Percentiles rank a stretch among this genome's conserved stretches.
Conservation (phyloP, 2,888 invertebrate species). For the Megastigmus dorsalis region DNA sequence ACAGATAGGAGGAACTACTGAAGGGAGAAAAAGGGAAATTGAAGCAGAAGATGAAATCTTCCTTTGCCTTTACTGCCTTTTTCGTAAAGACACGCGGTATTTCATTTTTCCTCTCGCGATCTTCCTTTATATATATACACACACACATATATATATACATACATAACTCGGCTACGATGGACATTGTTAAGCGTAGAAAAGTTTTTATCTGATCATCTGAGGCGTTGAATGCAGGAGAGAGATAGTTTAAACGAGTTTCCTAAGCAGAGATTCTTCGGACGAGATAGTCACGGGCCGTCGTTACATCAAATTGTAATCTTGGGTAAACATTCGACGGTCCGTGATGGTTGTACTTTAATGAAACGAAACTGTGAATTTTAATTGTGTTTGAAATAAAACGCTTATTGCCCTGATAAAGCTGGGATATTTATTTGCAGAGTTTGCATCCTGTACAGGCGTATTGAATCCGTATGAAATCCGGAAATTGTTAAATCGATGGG, state of each 20-base stretch:
- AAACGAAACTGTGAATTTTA: no score
- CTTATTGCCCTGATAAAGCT: no score
- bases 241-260: neutral
- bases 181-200: neutral
- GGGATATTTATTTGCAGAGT: no score
- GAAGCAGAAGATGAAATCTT: constrained; percentile 44
- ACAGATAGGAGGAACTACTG: neutral
- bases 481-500: no score
- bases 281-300: no score
- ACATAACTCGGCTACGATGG: neutral
- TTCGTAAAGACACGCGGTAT: constrained; percentile 31
- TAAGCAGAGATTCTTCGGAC: no score
- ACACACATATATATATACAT: neutral
- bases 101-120: constrained; percentile 17
- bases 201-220: neutral
- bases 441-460: no score
- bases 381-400: no score
- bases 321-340: no score
- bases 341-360: no score
- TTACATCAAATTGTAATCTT: no score
- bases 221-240: neutral
- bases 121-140: neutral
- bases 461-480: no score
- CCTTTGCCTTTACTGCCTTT: constrained; percentile 33
- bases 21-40: constrained; percentile 46